phyloP scores from a whole-genome alignment of 2,113 vertebrate genomes.

The Halcyon senegalensis region DNA sequence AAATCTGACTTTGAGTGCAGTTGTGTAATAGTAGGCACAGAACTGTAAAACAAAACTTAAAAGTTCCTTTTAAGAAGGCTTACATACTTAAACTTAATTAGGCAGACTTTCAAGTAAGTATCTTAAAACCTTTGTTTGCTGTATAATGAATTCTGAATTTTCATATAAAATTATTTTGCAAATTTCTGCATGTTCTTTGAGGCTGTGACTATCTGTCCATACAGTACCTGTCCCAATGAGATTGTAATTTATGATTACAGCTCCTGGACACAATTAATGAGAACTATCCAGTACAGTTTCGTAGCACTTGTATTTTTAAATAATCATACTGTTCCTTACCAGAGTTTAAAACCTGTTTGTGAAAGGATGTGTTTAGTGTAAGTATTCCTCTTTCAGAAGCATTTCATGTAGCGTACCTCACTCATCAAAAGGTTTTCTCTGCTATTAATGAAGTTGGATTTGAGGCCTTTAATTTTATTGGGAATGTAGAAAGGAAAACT shows the following conservation, averaged over 20 bases:
- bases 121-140: neutral
- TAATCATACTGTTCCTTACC: neutral
- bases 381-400: neutral
- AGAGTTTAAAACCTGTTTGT: neutral
- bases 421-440: neutral
- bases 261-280: neutral
- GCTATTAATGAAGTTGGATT: neutral
- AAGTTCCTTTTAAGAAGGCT: neutral
- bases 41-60: neutral
- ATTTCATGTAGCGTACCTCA: neutral
- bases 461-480: neutral
- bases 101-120: neutral
- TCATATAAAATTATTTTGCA: neutral
- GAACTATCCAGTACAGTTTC: neutral
- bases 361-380: neutral
- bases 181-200: neutral
- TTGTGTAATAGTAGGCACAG: neutral
- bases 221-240: neutral
- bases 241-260: neutral
- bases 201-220: neutral
- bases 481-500: neutral
- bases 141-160: neutral
- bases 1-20: conserved; percentile 17
- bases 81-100: neutral
- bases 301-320: neutral